These are phyloP conservation scores for Lepidurus packardi DNA, from an alignment of 1,140 invertebrate genomes.

Conservation along the genomic window DNA sequence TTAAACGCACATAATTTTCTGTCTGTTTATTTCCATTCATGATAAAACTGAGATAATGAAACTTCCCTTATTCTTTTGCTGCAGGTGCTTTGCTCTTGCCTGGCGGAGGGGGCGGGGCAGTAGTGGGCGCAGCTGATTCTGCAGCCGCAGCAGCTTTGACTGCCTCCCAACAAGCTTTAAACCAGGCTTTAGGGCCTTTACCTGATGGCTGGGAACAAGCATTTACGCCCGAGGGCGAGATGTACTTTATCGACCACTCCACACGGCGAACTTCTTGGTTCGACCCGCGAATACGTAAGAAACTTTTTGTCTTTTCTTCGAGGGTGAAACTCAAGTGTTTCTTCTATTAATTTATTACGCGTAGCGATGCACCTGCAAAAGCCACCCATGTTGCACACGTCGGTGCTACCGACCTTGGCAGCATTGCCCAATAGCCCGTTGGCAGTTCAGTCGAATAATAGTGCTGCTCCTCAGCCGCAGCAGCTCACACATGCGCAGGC, in stretches of 20 bases:
- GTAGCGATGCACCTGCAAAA: conserved; percentile 65
- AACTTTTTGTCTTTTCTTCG: conserved; percentile 29
- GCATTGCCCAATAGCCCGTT: conserved; percentile 43
- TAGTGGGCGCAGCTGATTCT: background rate
- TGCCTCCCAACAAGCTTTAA: conserved; percentile 35
- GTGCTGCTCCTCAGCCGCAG: conserved; percentile 42
- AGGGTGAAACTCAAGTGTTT: conserved; percentile 26
- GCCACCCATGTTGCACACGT: conserved; percentile 56
- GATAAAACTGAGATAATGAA: background rate
- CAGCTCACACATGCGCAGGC: conserved; percentile 43
- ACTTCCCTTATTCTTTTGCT: background rate
- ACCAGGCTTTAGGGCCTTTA: conserved; percentile 63
- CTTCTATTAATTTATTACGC: conserved; percentile 39
- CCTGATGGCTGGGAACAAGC: conserved; percentile 96
- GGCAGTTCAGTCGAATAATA: conserved; percentile 42
- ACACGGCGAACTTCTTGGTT: conserved; percentile 94
- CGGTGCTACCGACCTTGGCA: conserved; percentile 40
- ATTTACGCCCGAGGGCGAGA: conserved; percentile 82
- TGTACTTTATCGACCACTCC: conserved; percentile 96
- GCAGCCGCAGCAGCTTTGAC: conserved; percentile 32
- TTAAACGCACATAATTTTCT: conserved; percentile 3
- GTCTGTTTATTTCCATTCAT: background rate
- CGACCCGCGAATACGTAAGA: conserved; percentile 92
- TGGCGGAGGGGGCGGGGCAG: background rate
- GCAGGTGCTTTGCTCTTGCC: background rate